Percentiles rank a stretch among this genome's conserved stretches.
These are phyloP conservation scores for Gadopsis bispinosus DNA, from an alignment of 2,797 vertebrate species.

Conservation along the genomic window DNA sequence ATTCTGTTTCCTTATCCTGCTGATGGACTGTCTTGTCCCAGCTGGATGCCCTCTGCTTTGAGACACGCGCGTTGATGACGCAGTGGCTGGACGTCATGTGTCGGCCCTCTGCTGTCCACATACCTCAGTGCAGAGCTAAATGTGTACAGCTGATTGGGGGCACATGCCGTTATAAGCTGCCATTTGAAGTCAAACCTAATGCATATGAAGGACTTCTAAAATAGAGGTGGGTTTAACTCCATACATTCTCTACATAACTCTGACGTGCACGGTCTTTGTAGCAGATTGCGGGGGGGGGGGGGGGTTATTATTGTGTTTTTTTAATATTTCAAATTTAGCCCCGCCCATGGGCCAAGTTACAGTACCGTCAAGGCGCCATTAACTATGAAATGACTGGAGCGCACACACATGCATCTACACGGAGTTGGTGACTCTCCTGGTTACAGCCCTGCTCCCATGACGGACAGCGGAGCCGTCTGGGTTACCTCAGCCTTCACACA, in stretches of 20 bases:
- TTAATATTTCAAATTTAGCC: background rate
- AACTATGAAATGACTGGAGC: background rate
- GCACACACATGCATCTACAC: too few species aligned
- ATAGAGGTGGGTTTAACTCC: conserved; percentile 61
- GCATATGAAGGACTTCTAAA: conserved; percentile 73
- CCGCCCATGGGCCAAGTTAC: background rate
- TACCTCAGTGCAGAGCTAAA: background rate
- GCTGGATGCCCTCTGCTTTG: background rate
- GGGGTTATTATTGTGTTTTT: background rate
- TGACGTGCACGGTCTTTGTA: background rate
- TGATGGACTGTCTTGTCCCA: background rate
- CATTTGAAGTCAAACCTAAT: conserved; percentile 61
- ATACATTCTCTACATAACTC: conserved; percentile 47
- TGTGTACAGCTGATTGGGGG: conserved; percentile 13
- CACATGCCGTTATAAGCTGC: conserved; percentile 31
- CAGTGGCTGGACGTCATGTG: background rate
- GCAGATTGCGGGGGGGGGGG: background rate
- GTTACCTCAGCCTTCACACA: background rate
- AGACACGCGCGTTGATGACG: background rate
- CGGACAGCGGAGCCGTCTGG: conserved; percentile 24
- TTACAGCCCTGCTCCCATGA: background rate
- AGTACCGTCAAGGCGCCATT: background rate
- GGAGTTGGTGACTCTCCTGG: background rate
- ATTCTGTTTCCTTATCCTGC: background rate
- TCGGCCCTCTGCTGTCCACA: conserved; percentile 14